Base-by-base conservation (phyloP, 2,113 vertebrate species). In the Craseonycteris thonglongyai region DNA sequence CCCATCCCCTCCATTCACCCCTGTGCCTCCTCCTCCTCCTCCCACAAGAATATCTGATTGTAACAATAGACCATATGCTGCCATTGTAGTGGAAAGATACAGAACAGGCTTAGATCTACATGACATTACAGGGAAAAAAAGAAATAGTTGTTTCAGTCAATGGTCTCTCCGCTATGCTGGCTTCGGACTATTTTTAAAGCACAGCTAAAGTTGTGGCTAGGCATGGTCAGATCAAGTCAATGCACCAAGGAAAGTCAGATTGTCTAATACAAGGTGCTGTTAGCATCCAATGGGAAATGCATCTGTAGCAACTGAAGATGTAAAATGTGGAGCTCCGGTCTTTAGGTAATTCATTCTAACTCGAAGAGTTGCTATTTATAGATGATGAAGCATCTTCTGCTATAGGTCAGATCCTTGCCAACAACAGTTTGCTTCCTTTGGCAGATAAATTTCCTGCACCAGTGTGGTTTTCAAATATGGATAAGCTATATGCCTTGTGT, bases 131-230 rank as follows among this genome's bases (percentile, higher is more conserved):
- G 19, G 35, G 12, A 33, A 7, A 12, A 15, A 0, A 12, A 33
- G 30, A 92, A 94, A 89, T 75, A 89, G 65, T 87, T 91, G 76
- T 94, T 93, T 90, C 96, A 96, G 82, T 83, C 90, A 92, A 93
- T 95, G 30, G n/a, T 95, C 58, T 89, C 84, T 83, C 22, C 2
- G 21, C 49, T 93, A 78, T 65, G 33, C 85, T 81, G 78, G 61
- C 72, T 82, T 95, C 5, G 0, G 56, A 54, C 80, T 94, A 88
- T 95, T 90, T 96, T 97, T 90, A 93, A 94, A 94, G 71, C 18
- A 8, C n/a, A 38, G 68, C 87, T 90, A 74, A 88, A 93, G 63
- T 51, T 84, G 33, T 65, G 76, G 71, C 84, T 94, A 90, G 91
- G 82, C 93, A 91, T 68, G 94, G 78, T 81, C 51, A 58, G 75